These are phyloP conservation scores for Diglossa cyanea DNA, from an alignment of 2,797 vertebrate genomes.

Conservation along the genomic window DNA sequence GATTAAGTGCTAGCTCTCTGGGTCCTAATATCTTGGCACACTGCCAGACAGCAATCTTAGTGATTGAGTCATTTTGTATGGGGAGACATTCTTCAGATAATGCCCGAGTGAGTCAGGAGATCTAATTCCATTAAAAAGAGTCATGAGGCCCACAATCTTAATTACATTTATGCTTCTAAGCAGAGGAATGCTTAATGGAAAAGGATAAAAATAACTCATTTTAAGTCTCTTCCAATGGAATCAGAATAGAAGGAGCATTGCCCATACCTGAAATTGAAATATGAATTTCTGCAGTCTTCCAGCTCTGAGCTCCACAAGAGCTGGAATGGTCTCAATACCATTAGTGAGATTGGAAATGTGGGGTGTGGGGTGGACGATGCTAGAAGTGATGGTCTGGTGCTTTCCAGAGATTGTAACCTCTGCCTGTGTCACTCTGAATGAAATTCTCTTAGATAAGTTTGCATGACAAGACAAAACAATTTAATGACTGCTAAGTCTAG, in stretches of 20 bases:
- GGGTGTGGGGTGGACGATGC: background rate
- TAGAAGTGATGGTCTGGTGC: background rate
- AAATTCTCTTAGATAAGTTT: slow-evolving; percentile 14
- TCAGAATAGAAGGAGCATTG: slow-evolving; percentile 1
- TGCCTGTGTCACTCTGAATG: background rate
- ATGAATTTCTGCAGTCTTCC: background rate
- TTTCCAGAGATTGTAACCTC: background rate
- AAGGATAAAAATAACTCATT: slow-evolving; percentile 60
- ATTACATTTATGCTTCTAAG: slow-evolving; percentile 76
- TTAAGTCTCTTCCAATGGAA: slow-evolving; percentile 3
- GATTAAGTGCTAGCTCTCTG: slow-evolving; percentile 75
- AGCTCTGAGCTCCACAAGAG: background rate
- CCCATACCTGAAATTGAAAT: background rate
- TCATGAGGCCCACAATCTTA: slow-evolving; percentile 75
- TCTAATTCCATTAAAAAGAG: slow-evolving; percentile 80
- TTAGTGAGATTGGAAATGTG: slow-evolving; percentile 21
- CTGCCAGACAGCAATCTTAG: slow-evolving; percentile 78
- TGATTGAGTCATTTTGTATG: slow-evolving; percentile 79
- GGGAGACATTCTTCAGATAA: slow-evolving; percentile 72
- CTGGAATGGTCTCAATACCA: background rate
- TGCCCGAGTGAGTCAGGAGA: slow-evolving; percentile 78
- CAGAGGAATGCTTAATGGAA: slow-evolving; percentile 69
- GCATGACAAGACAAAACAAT: background rate
- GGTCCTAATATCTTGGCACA: slow-evolving; percentile 66
- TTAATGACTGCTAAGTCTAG: slow-evolving; percentile 12